Evolutionary conservation across 2,888 invertebrate species (phyloP), one percentile per base, ranked within the genome.

Genomic region (Gari tellinella): DNA sequence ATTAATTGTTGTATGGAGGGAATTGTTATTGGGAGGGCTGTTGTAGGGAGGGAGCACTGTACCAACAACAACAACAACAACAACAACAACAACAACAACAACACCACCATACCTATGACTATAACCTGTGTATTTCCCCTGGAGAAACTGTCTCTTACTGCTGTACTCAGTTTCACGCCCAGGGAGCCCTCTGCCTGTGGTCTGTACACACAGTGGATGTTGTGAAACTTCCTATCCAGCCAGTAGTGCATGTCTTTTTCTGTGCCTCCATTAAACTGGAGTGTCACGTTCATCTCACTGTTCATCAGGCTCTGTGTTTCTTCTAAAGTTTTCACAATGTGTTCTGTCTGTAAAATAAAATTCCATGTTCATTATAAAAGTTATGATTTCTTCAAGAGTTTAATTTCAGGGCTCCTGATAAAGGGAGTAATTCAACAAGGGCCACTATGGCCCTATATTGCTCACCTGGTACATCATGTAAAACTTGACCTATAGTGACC

Each of bases 231-330:
- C 15, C 72, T 66, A 1, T 61, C 64, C 19, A 86, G 48, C 86
- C 86, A 86, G 26, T 80, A 79, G 12, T 60, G 37, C 79, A 85
- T 82, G 25, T 82, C 64, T 8, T 64, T 17, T 8, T 66, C 25
- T 7, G 74, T 66, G 5, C 80, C 83, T 15, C 84, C 84, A 66
- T 72, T 72, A 55, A 84, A 86, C 40, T 81, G 72, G 8, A 86
- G 58, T 14, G 72, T 70, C 0, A 83, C 67, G n/a, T 57, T 57
- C 3, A 76, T 48, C 49, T 75, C 63, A n/a, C 43, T 21, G 37
- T 55, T 48, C 15, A 31, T 43, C 10, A 55, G 15, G 0, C 1
- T 19, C 25, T 64, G 46, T 19, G 19, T 15, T 15, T 69, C 63
- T 31, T 64, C 58, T n/a, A 86, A 48, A 8, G 45, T 61, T 19